phyloP scores from a whole-genome alignment of 2,797 vertebrate species.

The Tolypeutes matacus region DNA sequence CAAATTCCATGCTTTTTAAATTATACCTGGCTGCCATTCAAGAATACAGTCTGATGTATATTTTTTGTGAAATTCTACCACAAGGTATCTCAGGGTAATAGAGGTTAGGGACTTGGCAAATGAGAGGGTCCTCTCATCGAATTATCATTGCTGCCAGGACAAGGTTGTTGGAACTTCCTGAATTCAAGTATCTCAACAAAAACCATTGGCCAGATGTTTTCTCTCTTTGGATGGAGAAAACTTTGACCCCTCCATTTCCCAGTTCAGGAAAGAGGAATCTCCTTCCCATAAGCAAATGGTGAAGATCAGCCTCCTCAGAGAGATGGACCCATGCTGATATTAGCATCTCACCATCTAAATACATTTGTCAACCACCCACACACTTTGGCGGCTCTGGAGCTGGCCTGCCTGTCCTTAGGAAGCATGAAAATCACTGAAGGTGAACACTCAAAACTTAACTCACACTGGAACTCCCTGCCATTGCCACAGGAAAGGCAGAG shows the following conservation, averaged over 20 bases:
- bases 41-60: conserved; percentile 50
- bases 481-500: background rate
- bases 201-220: background rate
- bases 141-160: background rate
- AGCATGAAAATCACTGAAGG: conserved; percentile 37
- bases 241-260: background rate
- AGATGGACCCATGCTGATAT: background rate
- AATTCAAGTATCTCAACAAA: background rate
- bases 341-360: conserved; percentile 59
- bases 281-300: background rate
- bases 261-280: background rate
- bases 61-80: conserved; percentile 66
- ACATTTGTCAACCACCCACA: conserved; percentile 61
- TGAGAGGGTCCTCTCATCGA: background rate
- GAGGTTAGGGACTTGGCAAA: conserved; percentile 51
- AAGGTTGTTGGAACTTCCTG: background rate
- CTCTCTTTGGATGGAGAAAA: background rate
- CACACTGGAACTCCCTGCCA: background rate
- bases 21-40: conserved; percentile 52
- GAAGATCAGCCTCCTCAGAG: background rate
- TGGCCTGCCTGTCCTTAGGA: background rate
- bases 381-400: background rate
- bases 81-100: conserved; percentile 34
- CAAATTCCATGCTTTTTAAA: conserved; percentile 24
- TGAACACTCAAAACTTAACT: conserved; percentile 9